phyloP scores from a whole-genome alignment of 2,113 vertebrate species.

The Clarias macrocephalus region DNA sequence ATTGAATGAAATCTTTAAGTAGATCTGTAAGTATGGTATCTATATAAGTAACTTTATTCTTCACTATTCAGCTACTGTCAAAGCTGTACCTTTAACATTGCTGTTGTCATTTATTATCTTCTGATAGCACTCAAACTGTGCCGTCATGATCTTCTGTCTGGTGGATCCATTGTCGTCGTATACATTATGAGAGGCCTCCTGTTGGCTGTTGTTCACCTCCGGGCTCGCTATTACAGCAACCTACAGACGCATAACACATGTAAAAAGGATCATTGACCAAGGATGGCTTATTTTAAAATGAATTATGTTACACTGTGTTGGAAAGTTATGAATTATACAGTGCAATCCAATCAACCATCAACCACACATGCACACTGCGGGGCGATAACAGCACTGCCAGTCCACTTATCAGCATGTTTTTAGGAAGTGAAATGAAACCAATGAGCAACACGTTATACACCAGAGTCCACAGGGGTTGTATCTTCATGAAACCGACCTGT shows the following conservation, averaged over 20 bases:
- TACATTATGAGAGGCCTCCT: constrained; percentile 63
- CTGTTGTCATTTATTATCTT: constrained; percentile 85
- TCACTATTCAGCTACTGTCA: neutral
- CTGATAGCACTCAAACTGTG: constrained; percentile 97
- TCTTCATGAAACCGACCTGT: too few species aligned
- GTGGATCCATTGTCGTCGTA: constrained; percentile 75
- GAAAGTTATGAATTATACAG: neutral
- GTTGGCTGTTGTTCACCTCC: constrained; percentile 70
- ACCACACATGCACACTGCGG: neutral
- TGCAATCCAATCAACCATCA: neutral
- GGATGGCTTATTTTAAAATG: neutral
- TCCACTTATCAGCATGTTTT: neutral
- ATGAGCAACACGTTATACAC: too few species aligned
- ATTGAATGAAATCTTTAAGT: too few species aligned
- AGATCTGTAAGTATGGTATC: too few species aligned
- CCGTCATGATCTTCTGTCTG: constrained; percentile 91
- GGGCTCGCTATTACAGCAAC: constrained; percentile 69
- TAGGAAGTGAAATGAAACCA: neutral
- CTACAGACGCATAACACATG: constrained; percentile 60
- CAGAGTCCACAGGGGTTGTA: too few species aligned
- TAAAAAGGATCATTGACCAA: neutral
- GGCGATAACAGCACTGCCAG: neutral
- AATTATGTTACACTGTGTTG: neutral
- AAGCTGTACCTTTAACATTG: constrained; percentile 58
- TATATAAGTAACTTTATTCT: neutral